Base-by-base conservation (phyloP, 2,888 invertebrate genomes). In the Strigamia maritima region DNA sequence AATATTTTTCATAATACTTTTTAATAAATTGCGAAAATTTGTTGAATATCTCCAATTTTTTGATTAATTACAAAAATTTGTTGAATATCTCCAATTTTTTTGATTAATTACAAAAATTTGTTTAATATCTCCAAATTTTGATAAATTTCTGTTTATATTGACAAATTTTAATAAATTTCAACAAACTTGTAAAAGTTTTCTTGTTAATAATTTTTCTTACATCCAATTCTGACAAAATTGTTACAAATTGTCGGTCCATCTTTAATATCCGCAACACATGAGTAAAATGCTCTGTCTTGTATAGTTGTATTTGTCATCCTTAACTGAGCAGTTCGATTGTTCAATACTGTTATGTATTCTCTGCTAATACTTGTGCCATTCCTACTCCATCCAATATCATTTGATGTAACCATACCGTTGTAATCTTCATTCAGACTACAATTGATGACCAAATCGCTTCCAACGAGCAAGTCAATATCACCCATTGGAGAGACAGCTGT, bases 361-460 rank as follows among this genome's bases (percentile, higher is more conserved):
- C 14, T 26, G 14, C 14, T 16, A 14, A 79, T 19, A n/a, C 1
- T 31, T 12, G 40, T 22, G n/a, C 35, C 40, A n/a, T 79, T 31
- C 10, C 19, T 40, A 74, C n/a, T 74, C 79, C 79, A 79, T 8
- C 44, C n/a, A 44, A 79, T 79, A 44, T 79, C 40, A 8, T 40
- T 44, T 0, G 79, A 35, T n/a, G 24, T 79, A 16, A 26, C 49
- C 10, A 14, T 10, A 3, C 75, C 79, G 22, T 10, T 19, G 49
- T 79, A 74, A 75, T 75, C 75, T 24, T 74, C 44, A 83, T 89
- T 86, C 75, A 92, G 87, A 80, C 89, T 87, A 85, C 93, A 93
- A 80, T 87, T 89, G 82, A 93, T 89, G 83, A 90, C 89, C 83
- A 93, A 85, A 1, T 91, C 88, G 26, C 89, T 83, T 0, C 92